These are phyloP conservation scores for Andricus quercusramuli DNA, from an alignment of 2,888 invertebrate genomes.

Conservation along the genomic window DNA sequence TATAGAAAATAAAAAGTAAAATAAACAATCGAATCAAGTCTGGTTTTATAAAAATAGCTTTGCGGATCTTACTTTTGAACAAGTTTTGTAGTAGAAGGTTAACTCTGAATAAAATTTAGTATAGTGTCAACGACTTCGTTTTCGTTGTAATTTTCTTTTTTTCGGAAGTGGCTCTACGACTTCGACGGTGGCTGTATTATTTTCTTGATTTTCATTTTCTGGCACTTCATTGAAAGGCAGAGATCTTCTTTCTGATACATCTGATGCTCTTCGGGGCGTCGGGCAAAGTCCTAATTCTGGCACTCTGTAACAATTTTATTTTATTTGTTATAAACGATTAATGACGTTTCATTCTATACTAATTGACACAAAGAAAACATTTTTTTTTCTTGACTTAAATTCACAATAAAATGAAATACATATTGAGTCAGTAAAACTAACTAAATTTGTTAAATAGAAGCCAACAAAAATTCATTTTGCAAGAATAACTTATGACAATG, in stretches of 20 bases:
- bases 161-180: not conserved
- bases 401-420: too few species aligned
- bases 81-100: not conserved
- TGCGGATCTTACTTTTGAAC: not conserved
- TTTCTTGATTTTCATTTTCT: not conserved
- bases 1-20: not conserved
- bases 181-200: not conserved
- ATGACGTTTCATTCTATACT: too few species aligned
- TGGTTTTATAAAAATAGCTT: not conserved
- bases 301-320: constrained; percentile 7
- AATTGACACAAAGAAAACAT: too few species aligned
- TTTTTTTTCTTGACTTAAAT: too few species aligned
- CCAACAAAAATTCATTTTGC: too few species aligned
- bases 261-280: constrained; percentile 8
- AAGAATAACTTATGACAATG: too few species aligned
- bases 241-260: constrained; percentile 7
- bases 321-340: too few species aligned
- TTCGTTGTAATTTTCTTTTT: constrained; percentile 21
- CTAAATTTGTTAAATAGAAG: too few species aligned
- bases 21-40: not conserved
- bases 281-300: not conserved
- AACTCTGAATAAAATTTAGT: not conserved
- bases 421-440: too few species aligned
- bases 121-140: not conserved
- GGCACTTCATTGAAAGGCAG: not conserved